Evolutionary conservation across 1,140 invertebrate genomes (phyloP).

Genomic region (Probaryconus sp.): DNA sequence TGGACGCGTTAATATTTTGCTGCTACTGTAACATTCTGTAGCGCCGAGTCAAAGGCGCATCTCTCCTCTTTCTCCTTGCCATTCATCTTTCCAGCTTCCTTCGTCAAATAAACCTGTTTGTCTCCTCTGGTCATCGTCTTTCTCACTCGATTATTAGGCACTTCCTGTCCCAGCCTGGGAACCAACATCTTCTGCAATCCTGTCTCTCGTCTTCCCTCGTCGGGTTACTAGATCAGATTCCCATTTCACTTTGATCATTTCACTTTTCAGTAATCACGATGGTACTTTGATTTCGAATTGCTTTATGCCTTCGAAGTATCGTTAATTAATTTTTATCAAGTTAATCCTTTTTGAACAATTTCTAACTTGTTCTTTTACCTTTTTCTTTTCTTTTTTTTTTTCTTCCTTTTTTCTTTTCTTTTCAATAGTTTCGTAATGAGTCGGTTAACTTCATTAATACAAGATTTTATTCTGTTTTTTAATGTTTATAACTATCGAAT

Average conservation of each 20-base stretch:
- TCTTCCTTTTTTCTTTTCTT: no score
- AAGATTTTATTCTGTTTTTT: no score
- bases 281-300: no score
- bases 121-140: conserved; percentile 70
- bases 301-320: no score
- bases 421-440: no score
- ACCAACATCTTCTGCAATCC: conserved; percentile 49
- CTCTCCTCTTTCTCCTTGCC: conserved; percentile 48
- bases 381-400: no score
- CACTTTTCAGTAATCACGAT: not conserved
- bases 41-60: conserved; percentile 44
- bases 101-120: conserved; percentile 68
- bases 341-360: no score
- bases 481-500: no score
- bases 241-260: conserved; percentile 37
- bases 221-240: conserved; percentile 56
- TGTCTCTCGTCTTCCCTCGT: conserved; percentile 13
- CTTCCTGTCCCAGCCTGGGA: conserved; percentile 76
- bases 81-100: conserved; percentile 60
- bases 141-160: conserved; percentile 78
- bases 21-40: conserved; percentile 1
- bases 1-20: not conserved
- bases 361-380: no score
- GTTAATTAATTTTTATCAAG: no score
- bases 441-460: no score